phyloP scores from a whole-genome alignment of 2,888 invertebrate species.

The Acronicta aceris region DNA sequence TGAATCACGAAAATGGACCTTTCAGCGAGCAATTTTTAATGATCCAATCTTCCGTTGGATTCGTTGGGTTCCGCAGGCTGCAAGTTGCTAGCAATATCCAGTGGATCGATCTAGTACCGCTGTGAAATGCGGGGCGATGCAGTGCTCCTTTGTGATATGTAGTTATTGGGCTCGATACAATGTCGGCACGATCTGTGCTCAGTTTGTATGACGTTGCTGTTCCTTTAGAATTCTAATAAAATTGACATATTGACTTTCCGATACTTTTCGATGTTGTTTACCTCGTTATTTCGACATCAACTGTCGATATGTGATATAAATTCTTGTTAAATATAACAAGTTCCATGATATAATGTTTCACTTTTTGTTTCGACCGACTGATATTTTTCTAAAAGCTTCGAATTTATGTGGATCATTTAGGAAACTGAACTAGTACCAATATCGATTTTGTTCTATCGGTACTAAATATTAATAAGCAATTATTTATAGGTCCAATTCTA shows the following conservation, averaged over 20 bases:
- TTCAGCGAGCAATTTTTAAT: slow-evolving; percentile 67
- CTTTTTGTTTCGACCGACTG: too few species aligned
- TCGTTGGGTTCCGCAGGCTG: too few species aligned
- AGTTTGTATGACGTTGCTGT: slow-evolving; percentile 63
- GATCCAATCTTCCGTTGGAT: slow-evolving; percentile 42
- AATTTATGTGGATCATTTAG: too few species aligned
- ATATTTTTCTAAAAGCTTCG: not conserved
- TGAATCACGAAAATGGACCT: slow-evolving; percentile 63
- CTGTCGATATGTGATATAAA: slow-evolving; percentile 22
- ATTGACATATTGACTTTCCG: slow-evolving; percentile 55
- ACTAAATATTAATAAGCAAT: too few species aligned
- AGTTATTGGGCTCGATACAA: slow-evolving; percentile 67
- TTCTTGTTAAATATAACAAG: too few species aligned
- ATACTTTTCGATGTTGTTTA: slow-evolving; percentile 35
- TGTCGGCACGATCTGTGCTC: slow-evolving; percentile 64
- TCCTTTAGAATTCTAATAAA: slow-evolving; percentile 64
- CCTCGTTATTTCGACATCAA: slow-evolving; percentile 20
- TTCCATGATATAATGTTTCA: too few species aligned
- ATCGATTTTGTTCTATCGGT: too few species aligned
- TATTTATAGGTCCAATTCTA: too few species aligned
- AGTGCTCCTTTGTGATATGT: slow-evolving; percentile 62
- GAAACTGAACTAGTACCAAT: too few species aligned
- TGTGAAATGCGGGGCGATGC: slow-evolving; percentile 63
- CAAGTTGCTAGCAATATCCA: slow-evolving; percentile 59
- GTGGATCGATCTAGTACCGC: slow-evolving; percentile 38